Percentiles rank a stretch among this genome's conserved stretches.
Conservation (phyloP, 2,888 invertebrate species). For the Gymnosoma rotundatum region DNA sequence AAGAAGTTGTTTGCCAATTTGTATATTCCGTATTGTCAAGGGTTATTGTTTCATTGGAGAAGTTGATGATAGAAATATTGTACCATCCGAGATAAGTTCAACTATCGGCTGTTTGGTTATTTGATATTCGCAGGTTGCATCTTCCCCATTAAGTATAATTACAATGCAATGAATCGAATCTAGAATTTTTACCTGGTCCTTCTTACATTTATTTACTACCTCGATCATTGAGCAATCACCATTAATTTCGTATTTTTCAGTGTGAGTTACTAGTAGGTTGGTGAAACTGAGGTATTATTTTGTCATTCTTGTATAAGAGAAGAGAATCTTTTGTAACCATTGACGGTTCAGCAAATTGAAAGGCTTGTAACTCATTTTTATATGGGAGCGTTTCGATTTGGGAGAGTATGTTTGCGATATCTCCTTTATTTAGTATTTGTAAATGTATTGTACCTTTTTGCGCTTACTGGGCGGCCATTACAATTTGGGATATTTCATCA, state of each 20-base stretch:
- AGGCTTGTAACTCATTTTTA: slow-evolving; percentile 64
- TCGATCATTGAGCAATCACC: slow-evolving; percentile 24
- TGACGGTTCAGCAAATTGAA: slow-evolving; percentile 67
- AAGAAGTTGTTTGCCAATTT: too few relatives aligned
- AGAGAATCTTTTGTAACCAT: slow-evolving; percentile 57
- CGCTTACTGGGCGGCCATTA: slow-evolving; percentile 49
- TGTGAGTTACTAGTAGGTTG: slow-evolving; percentile 48
- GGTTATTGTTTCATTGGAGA: too few relatives aligned
- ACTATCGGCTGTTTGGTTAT: slow-evolving; percentile 49
- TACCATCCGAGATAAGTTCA: slow-evolving; percentile 58
- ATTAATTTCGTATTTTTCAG: background rate
- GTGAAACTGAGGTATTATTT: slow-evolving; percentile 46
- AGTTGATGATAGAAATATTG: too few relatives aligned
- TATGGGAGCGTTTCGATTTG: slow-evolving; percentile 68
- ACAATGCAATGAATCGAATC: slow-evolving; percentile 4
- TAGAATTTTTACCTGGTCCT: background rate
- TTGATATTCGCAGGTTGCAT: slow-evolving; percentile 56
- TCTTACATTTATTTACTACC: slow-evolving; percentile 17
- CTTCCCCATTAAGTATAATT: slow-evolving; percentile 50
- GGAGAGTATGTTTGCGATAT: slow-evolving; percentile 64
- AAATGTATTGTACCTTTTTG: slow-evolving; percentile 67
- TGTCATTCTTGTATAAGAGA: slow-evolving; percentile 22
- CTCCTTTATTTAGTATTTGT: slow-evolving; percentile 64
- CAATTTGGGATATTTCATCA: slow-evolving; percentile 33
- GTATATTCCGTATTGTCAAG: too few relatives aligned